Evolutionary conservation across 2,888 invertebrate species (phyloP), one percentile per base, ranked within the genome.

Genomic region (Agrochola circellaris): DNA sequence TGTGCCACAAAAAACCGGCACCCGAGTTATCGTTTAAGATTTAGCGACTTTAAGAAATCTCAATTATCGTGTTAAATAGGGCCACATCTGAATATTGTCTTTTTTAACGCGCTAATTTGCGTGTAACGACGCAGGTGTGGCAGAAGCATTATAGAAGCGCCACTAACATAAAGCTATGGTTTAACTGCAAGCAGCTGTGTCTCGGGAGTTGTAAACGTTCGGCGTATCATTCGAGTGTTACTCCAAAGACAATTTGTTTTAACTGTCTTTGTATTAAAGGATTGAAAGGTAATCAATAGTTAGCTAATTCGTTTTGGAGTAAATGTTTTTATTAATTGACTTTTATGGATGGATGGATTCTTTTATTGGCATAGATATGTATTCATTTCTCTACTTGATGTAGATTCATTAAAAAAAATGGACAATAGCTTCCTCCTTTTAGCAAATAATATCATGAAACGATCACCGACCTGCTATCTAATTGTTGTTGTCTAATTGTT

Each of bases 121-220:
- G 9, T 48, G 67, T 23, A 6, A 23, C 6, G 51, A 1, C 9
- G 5, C 48, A 51, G 9, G 51, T 67, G 30, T 51, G 30, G 30
- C 48, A 30, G 23, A 67, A 67, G 30, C 67, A 15, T 23, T 66
- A 66, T 90, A 90, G 90, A 89, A 90, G 88, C 86, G 85, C 85
- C 90, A 89, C 91, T 90, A 91, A 90, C 91, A 92, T 94, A 93
- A 93, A 94, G 93, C 92, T 89, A 90, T 83, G 91, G 91, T 92
- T 94, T 94, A 93, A 93, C 91, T 92, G 91, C 92, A 89, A 86
- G 89, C 95, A 95, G 93, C 94, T 95, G 95, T 89, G 93, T 89
- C 93, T 88, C 89, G 89, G 81, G 87, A 91, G 89, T 90, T 91
- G 92, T 92, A 92, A 93, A 92, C 91, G 92, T 92, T 91, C 90